Base-by-base conservation (phyloP, 2,888 invertebrate species). In the Trachelus tabidus region DNA sequence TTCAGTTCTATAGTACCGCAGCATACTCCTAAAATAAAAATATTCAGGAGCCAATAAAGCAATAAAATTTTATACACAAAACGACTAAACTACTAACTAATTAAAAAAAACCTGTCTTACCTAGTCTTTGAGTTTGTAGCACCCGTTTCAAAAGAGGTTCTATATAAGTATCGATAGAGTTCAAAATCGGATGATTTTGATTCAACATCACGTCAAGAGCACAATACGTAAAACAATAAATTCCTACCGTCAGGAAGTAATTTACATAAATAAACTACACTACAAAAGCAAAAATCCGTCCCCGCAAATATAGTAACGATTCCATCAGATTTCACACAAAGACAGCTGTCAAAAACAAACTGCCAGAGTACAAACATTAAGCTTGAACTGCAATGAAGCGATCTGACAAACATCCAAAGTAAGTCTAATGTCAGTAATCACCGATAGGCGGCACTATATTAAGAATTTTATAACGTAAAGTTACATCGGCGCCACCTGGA, bases 101-200 rank as follows among this genome's bases (percentile, higher is more conserved):
- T 56, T 68, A 30, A 23, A 3, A 11, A 12, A 33, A 12, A 76
- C 11, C 2, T 12, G 1, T 30, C 81, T 85, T 78, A 86, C 86
- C 86, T 9, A 87, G 68, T 77, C 78, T 82, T 11, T 83, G 79
- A 11, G 76, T 35, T 34, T 80, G 76, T 56, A 85, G 69, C 35
- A 87, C 83, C n/a, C 79, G 81, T 23, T 79, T 81, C 35, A 86
- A 80, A 74, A 86, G 79, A 11, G 87, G 86, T 34, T 84, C 80
- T 23, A 87, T 82, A 31, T 81, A 80, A 0, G 80, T 77, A 73
- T 87, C 86, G 34, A 82, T 77, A 4, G 74, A 76, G 34, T 33
- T 76, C 31, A 84, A 79, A 73, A 76, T 9, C 23, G 73, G 71
- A 73, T 78, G 81, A 31, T 80, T 81, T 79, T 86, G 84, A 75